These are phyloP conservation scores for Julus scandinavius DNA, from an alignment of 2,888 invertebrate species.

Conservation along the genomic window DNA sequence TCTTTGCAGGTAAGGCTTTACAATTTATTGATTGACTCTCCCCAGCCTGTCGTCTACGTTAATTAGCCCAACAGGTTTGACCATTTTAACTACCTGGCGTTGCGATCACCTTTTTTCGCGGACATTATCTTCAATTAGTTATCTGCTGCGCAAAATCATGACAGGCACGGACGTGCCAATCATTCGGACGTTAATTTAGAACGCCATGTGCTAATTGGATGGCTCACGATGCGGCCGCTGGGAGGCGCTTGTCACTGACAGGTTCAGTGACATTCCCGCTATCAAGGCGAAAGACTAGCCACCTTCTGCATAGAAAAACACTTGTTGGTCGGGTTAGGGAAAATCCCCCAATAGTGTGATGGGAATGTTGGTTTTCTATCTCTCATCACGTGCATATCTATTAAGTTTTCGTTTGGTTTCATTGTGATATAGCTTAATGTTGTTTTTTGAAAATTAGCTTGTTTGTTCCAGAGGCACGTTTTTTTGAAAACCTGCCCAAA, in stretches of 20 bases:
- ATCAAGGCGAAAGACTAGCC: neutral
- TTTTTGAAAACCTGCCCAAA: too few species aligned
- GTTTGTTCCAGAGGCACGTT: too few species aligned
- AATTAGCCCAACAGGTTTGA: constrained; percentile 34
- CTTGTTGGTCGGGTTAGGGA: neutral
- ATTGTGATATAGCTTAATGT: too few species aligned
- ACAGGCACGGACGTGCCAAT: neutral
- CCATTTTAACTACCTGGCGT: constrained; percentile 30
- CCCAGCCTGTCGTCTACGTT: neutral
- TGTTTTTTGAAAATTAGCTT: too few species aligned
- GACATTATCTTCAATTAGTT: constrained; percentile 42
- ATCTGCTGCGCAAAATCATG: neutral
- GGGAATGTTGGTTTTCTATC: neutral
- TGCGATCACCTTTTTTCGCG: neutral
- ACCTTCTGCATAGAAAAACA: neutral
- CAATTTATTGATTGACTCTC: constrained; percentile 16
- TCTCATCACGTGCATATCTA: neutral
- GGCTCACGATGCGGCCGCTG: neutral
- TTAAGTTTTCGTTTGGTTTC: too few species aligned
- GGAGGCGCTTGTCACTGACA: neutral
- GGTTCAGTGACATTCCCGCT: constrained; percentile 11
- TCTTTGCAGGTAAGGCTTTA: constrained; percentile 13
- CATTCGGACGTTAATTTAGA: neutral
- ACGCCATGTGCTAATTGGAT: constrained; percentile 4
- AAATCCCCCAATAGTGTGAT: neutral